Evolutionary conservation across 2,113 vertebrate genomes (phyloP).

Genomic region (Brevimyrus niger): DNA sequence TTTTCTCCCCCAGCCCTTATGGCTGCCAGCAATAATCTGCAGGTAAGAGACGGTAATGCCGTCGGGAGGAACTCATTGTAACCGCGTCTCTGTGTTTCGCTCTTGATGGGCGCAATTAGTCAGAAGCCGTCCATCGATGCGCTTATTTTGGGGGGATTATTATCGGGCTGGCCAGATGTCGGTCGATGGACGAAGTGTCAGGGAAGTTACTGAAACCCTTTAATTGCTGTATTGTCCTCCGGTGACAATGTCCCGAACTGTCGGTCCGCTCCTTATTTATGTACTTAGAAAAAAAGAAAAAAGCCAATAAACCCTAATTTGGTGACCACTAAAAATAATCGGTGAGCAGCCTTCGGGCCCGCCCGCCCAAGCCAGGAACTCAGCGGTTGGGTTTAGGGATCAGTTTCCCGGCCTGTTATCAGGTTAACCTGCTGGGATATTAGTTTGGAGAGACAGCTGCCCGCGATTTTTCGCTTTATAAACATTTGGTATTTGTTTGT

Average conservation of each 20-base stretch:
- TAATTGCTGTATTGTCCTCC: not conserved
- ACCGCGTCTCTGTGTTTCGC: not conserved
- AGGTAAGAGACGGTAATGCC: slow-evolving; percentile 54
- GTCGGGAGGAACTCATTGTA: not conserved
- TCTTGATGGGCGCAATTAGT: not conserved
- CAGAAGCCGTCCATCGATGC: not conserved
- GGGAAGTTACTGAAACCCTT: not conserved
- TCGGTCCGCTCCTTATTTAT: not conserved
- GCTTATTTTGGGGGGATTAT: not conserved
- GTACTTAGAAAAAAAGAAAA: not conserved
- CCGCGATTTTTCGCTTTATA: not conserved
- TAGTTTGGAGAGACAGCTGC: not conserved
- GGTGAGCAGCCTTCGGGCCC: not conserved
- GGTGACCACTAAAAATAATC: not conserved
- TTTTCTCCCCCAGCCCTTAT: slow-evolving; percentile 48
- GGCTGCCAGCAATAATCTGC: slow-evolving; percentile 68
- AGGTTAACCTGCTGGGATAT: not conserved
- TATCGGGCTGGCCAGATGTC: not conserved
- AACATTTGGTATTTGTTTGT: not conserved
- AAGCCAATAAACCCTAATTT: not conserved
- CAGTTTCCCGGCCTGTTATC: not conserved
- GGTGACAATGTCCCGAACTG: not conserved
- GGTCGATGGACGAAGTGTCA: not conserved
- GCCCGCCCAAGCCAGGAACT: not conserved
- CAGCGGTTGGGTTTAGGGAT: not conserved